Conservation (phyloP, 2,113 vertebrate species). For the Tympanuchus pallidicinctus region DNA sequence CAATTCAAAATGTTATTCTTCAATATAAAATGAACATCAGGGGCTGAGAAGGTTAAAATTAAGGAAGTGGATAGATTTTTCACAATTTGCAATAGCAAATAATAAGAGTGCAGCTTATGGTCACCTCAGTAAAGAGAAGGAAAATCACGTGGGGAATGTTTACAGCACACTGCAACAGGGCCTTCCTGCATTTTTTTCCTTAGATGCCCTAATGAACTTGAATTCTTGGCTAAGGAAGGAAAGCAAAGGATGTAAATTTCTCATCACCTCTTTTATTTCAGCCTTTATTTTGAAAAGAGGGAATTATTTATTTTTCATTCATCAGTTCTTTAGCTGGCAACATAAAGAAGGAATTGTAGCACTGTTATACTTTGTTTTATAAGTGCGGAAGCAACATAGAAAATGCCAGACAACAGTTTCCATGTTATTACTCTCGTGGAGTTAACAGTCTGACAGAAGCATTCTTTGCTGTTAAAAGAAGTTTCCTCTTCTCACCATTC, state of each 20-base stretch:
- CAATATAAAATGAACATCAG: background rate
- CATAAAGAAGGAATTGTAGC: background rate
- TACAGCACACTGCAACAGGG: background rate
- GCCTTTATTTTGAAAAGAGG: background rate
- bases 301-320: background rate
- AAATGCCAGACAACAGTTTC: background rate
- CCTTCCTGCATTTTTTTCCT: background rate
- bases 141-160: background rate
- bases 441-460: conserved; percentile 26
- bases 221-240: background rate
- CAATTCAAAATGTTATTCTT: background rate
- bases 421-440: background rate
- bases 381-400: background rate
- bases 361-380: background rate
- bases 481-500: conserved; percentile 6
- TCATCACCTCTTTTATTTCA: conserved; percentile 14
- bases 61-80: background rate
- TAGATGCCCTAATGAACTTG: background rate
- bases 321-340: background rate
- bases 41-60: conserved; percentile 7
- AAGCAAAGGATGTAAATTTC: background rate
- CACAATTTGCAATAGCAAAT: background rate
- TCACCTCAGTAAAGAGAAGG: background rate
- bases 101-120: background rate
- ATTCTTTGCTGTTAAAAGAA: conserved; percentile 1